Evolutionary conservation across 1,140 invertebrate genomes (phyloP).

Genomic region (Ostrea edulis): DNA sequence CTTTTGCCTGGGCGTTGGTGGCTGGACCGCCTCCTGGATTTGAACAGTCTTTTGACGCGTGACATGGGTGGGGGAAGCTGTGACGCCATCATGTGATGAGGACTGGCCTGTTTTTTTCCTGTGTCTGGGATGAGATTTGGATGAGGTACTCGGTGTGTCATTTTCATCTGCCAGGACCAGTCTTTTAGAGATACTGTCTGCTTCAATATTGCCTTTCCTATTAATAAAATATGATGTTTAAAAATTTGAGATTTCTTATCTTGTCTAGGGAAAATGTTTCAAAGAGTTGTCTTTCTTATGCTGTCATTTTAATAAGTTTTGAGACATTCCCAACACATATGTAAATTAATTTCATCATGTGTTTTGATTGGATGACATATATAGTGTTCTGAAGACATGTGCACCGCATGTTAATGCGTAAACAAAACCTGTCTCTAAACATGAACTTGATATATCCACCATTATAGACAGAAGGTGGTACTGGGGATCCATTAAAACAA

Average conservation of each 20-base stretch:
- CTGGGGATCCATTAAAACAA: too few relatives aligned
- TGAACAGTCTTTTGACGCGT: conserved; percentile 11
- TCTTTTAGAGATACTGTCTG: conserved; percentile 55
- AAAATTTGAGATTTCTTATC: background rate
- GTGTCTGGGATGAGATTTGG: background rate
- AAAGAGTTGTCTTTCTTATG: conserved; percentile 1
- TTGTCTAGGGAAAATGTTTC: background rate
- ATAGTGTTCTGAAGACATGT: conserved; percentile 9
- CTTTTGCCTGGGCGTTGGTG: conserved; percentile 22
- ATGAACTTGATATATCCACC: background rate
- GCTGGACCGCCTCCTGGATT: background rate
- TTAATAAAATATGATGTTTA: background rate
- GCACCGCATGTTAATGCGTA: background rate
- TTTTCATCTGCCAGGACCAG: conserved; percentile 28
- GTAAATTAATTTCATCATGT: background rate
- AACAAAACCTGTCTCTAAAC: background rate
- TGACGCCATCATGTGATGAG: background rate
- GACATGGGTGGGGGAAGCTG: background rate
- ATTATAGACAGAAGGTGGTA: too few relatives aligned
- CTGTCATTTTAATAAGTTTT: background rate
- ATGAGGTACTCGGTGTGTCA: conserved; percentile 9
- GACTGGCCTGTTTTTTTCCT: background rate
- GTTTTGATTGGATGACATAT: conserved; percentile 14
- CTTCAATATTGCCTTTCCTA: conserved; percentile 50
- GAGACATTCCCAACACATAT: background rate